A percentile compares a stretch with the other conserved stretches of the same genome.
These are phyloP conservation scores for Equus quagga DNA, from an alignment of 2,113 vertebrate genomes.

Conservation along the genomic window DNA sequence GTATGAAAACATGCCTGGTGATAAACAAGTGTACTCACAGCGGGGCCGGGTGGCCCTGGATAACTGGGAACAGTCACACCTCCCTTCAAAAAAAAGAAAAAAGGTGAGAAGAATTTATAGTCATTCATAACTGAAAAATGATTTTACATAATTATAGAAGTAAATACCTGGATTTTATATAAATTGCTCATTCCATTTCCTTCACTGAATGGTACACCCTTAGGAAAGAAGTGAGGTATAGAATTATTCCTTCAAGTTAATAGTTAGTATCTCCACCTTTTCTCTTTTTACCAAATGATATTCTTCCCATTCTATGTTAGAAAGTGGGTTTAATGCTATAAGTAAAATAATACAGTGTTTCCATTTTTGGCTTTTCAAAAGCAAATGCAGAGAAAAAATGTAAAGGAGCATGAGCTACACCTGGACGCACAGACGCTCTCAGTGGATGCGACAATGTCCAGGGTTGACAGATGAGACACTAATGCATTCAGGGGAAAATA, in stretches of 20 bases:
- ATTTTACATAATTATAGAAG: slow-evolving; percentile 30
- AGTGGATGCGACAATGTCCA: not conserved
- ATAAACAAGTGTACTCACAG: slow-evolving; percentile 88
- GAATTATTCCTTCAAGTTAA: slow-evolving; percentile 29
- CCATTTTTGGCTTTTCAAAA: not conserved
- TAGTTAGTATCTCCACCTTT: not conserved
- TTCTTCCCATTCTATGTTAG: not conserved
- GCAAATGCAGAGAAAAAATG: not conserved
- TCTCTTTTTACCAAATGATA: not conserved
- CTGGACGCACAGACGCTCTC: not conserved
- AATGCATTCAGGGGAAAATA: slow-evolving; percentile 57
- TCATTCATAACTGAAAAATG: slow-evolving; percentile 43
- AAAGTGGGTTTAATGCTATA: not conserved
- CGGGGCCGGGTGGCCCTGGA: slow-evolving; percentile 94
- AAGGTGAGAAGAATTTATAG: slow-evolving; percentile 57
- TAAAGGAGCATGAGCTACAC: not conserved
- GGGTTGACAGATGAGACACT: slow-evolving; percentile 40
- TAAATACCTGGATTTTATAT: slow-evolving; percentile 97
- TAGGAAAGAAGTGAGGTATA: slow-evolving; percentile 74
- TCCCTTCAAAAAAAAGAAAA: slow-evolving; percentile 86
- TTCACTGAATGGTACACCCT: slow-evolving; percentile 92
- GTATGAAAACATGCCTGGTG: not conserved
- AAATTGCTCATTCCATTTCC: slow-evolving; percentile 98
- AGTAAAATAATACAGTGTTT: slow-evolving; percentile 34
- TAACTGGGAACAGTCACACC: slow-evolving; percentile 89